phyloP scores from a whole-genome alignment of 35 echinoderm and acorn worm species.

The Acanthaster planci region DNA sequence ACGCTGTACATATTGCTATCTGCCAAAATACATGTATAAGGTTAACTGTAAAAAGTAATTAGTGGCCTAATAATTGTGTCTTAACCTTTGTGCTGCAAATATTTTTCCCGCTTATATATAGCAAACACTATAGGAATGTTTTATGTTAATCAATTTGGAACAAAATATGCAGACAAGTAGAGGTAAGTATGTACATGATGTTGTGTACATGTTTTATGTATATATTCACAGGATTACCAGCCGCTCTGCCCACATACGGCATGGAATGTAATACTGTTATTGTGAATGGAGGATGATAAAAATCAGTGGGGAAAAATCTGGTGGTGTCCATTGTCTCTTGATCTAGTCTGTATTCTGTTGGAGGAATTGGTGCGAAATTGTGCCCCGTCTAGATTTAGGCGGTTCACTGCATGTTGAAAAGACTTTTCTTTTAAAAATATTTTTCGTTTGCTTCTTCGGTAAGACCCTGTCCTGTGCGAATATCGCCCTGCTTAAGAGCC shows the following conservation, averaged over 20 bases:
- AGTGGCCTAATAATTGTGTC: slow-evolving; percentile 22
- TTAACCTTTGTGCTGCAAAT: slow-evolving; percentile 29
- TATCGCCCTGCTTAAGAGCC: no score
- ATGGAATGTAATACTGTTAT: slow-evolving; percentile 10
- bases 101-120: slow-evolving; percentile 28
- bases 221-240: slow-evolving; percentile 11
- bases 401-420: no score
- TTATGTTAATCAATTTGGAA: slow-evolving; percentile 29
- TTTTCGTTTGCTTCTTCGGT: no score
- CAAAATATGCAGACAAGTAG: slow-evolving; percentile 29
- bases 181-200: slow-evolving; percentile 20
- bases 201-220: slow-evolving; percentile 29
- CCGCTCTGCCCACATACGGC: slow-evolving; percentile 6
- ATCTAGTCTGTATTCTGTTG: no score
- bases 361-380: no score
- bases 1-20: slow-evolving; percentile 21
- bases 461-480: no score
- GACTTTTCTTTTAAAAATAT: no score
- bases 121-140: slow-evolving; percentile 23
- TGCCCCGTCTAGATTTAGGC: no score
- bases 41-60: slow-evolving; percentile 18
- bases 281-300: slow-evolving; percentile 25
- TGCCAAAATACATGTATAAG: slow-evolving; percentile 32
- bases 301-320: slow-evolving; percentile 4
- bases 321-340: background rate